Conservation (phyloP, 92 coral and sea anemone species). For the Bergia puertoricense region DNA sequence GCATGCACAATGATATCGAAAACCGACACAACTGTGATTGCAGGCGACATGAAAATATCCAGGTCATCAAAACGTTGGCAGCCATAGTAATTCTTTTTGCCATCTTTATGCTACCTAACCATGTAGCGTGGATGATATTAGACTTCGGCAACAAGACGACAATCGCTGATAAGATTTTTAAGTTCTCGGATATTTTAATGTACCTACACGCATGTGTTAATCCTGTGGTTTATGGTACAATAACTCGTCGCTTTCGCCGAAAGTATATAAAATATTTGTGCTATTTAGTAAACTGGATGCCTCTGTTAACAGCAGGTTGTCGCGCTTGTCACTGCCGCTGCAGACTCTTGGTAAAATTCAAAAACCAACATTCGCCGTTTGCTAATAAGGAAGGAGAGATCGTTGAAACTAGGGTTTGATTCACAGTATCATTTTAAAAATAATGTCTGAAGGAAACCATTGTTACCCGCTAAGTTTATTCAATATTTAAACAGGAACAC, state of each 20-base stretch:
- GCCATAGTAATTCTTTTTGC: slow-evolving; percentile 64
- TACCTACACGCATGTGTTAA: slow-evolving; percentile 63
- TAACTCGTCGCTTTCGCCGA: slow-evolving; percentile 59
- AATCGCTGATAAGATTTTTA: slow-evolving; percentile 41
- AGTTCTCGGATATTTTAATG: slow-evolving; percentile 54
- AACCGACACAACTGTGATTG: not conserved
- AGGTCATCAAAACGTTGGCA: slow-evolving; percentile 62
- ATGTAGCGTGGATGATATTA: slow-evolving; percentile 59
- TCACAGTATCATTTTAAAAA: no score
- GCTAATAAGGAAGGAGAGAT: not conserved
- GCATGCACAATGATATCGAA: not conserved
- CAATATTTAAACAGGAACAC: not conserved
- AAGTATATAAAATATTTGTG: slow-evolving; percentile 33
- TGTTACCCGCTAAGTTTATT: not conserved
- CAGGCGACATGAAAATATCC: slow-evolving; percentile 63
- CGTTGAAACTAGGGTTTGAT: slow-evolving; percentile 9
- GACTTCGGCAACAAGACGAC: slow-evolving; percentile 33
- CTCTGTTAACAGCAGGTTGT: not conserved
- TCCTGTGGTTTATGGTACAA: slow-evolving; percentile 65
- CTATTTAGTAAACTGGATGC: slow-evolving; percentile 23
- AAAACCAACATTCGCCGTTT: not conserved
- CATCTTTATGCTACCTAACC: slow-evolving; percentile 68
- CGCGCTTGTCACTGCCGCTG: not conserved
- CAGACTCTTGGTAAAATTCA: not conserved
- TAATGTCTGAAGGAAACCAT: not conserved